These are phyloP conservation scores for Sarcoramphus papa DNA, from an alignment of 2,797 vertebrate species.

Conservation along the genomic window DNA sequence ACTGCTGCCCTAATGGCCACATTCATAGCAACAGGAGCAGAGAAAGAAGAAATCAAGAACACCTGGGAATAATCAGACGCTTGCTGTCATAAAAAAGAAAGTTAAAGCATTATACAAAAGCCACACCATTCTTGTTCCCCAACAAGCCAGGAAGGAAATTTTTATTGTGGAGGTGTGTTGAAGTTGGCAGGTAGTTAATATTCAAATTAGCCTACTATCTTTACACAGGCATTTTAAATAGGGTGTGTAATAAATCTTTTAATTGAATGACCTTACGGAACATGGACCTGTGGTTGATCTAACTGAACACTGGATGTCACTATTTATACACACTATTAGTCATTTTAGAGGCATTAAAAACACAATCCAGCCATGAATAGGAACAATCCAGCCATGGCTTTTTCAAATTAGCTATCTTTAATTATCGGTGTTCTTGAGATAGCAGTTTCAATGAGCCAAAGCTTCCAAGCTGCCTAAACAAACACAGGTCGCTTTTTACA, in stretches of 20 bases:
- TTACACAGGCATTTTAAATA: slow-evolving; percentile 63
- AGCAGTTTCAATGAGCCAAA: neutral
- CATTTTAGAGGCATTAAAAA: slow-evolving; percentile 45
- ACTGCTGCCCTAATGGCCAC: slow-evolving; percentile 71
- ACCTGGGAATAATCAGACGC: slow-evolving; percentile 76
- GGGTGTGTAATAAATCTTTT: slow-evolving; percentile 53
- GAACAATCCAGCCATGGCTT: neutral
- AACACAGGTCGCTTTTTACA: neutral
- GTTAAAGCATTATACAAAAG: slow-evolving; percentile 66
- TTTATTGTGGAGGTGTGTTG: slow-evolving; percentile 76
- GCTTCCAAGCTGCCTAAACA: neutral
- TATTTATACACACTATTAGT: slow-evolving; percentile 64
- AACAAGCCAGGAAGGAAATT: slow-evolving; percentile 74
- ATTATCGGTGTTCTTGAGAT: neutral
- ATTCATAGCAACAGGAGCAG: slow-evolving; percentile 69
- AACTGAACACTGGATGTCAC: slow-evolving; percentile 68
- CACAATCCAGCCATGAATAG: neutral
- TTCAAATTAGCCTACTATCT: slow-evolving; percentile 72
- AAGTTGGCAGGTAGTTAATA: slow-evolving; percentile 75
- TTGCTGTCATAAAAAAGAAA: slow-evolving; percentile 73
- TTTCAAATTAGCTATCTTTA: neutral
- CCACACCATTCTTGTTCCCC: slow-evolving; percentile 67
- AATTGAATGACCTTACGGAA: slow-evolving; percentile 40
- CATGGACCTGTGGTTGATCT: slow-evolving; percentile 56
- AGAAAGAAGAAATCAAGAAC: slow-evolving; percentile 64